A percentile compares a stretch with the other conserved stretches of the same genome.
Evolutionary conservation across 2,113 vertebrate genomes (phyloP).

Genomic region (Terrapene triunguis): DNA sequence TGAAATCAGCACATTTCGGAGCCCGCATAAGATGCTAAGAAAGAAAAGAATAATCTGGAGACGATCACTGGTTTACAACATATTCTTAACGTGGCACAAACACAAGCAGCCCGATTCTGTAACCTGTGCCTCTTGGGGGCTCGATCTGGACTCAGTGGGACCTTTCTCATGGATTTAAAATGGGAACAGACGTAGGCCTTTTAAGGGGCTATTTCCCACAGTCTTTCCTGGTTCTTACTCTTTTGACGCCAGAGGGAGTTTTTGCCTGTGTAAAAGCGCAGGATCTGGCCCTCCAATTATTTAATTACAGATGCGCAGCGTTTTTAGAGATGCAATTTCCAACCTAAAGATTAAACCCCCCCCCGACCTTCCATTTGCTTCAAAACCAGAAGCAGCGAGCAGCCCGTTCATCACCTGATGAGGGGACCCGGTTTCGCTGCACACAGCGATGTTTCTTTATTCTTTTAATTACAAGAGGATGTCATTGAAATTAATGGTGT

Average conservation of each 20-base stretch:
- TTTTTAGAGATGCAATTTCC: background rate
- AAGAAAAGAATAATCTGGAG: background rate
- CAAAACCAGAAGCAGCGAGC: background rate
- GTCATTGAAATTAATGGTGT: background rate
- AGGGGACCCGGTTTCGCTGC: background rate
- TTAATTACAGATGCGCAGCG: background rate
- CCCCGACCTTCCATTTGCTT: background rate
- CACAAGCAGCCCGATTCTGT: background rate
- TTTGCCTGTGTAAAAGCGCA: background rate
- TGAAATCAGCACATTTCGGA: background rate
- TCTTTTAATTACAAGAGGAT: background rate
- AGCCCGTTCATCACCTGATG: background rate
- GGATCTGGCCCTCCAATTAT: background rate
- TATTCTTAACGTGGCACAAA: background rate
- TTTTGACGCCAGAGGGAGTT: background rate
- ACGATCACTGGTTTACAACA: background rate
- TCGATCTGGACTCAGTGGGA: background rate
- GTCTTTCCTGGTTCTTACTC: background rate
- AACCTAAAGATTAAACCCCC: background rate
- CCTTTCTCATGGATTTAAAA: background rate
- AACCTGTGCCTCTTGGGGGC: background rate
- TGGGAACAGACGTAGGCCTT: background rate
- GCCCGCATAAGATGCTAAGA: background rate
- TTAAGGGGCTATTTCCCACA: background rate
- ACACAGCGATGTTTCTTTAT: background rate